Conservation (phyloP, 2,113 vertebrate species). For the Rhagologus leucostigma region DNA sequence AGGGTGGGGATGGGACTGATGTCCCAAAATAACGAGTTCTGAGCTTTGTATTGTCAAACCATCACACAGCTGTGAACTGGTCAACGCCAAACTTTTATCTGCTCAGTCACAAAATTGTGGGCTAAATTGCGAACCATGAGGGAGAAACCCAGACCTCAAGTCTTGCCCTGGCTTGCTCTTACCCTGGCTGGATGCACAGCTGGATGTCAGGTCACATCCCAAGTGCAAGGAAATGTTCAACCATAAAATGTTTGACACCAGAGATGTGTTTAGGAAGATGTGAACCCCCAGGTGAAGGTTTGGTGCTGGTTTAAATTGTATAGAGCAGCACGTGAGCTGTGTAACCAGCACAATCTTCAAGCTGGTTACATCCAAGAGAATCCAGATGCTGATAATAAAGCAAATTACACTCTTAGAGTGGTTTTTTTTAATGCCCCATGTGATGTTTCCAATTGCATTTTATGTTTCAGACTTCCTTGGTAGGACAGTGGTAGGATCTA, state of each 20-base stretch:
- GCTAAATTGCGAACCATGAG: neutral
- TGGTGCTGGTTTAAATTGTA: neutral
- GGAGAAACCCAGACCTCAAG: neutral
- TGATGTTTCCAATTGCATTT: neutral
- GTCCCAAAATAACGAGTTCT: neutral
- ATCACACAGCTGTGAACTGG: neutral
- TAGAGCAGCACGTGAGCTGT: neutral
- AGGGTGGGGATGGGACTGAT: neutral
- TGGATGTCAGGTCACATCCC: neutral
- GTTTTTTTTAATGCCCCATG: neutral
- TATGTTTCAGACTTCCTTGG: neutral
- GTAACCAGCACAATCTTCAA: neutral
- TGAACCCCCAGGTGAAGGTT: neutral
- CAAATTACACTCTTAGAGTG: neutral
- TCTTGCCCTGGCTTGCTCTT: neutral
- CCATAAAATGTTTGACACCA: neutral
- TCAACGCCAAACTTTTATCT: neutral
- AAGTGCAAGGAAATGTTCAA: neutral
- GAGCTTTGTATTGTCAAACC: neutral
- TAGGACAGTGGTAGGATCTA: neutral
- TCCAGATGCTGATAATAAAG: neutral
- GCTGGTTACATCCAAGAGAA: neutral
- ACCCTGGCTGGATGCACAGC: neutral
- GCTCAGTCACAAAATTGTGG: accelerated
- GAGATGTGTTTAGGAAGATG: neutral